Evolutionary conservation across 2,113 vertebrate species (phyloP), one percentile per base, ranked within the genome.

Genomic region (Colinus virginianus): DNA sequence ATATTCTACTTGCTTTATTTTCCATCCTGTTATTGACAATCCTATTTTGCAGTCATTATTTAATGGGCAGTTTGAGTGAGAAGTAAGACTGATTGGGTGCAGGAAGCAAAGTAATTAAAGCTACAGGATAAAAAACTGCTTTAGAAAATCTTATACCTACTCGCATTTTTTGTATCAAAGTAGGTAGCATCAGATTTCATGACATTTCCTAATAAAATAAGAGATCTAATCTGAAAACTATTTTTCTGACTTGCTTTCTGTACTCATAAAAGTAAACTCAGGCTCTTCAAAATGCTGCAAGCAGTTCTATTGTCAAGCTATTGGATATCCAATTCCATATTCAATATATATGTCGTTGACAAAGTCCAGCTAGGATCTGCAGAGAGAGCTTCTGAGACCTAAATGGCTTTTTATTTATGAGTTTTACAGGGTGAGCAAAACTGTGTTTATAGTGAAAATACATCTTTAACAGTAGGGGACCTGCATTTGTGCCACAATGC

Each of bases 31-130:
- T 96, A 90, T 74, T 84, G 81, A 85, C 71, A 82, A 30, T 51
- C 46, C 81, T 94, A 63, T 92, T 95, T 94, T 76, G 90, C 88
- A 74, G 71, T 30, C 84, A 67, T 93, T 94, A 62, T 88, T 88
- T 87, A 94, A 87, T 85, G 67, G 67, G 67, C 68, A 82, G 78
- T 92, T 93, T 86, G 48, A 78, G 40, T 51, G 34, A 88, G 82
- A 85, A 71, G 58, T 66, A 82, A 76, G 86, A 79, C 26, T 4
- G 32, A 95, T 93, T 72, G 89, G 25, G 49, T 80, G 69, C 38
- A 85, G 90, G 38, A 79, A 84, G 59, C 45, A 83, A 55, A 74
- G 63, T 85, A 56, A 83, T 93, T 87, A 91, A 94, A 93, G 51
- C 81, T 90, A n/a, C 74, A 59, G 77, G 46, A 61, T 74, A 61